Evolutionary conservation across 2,888 invertebrate genomes (phyloP).

Genomic region (Chironomus riparius): DNA sequence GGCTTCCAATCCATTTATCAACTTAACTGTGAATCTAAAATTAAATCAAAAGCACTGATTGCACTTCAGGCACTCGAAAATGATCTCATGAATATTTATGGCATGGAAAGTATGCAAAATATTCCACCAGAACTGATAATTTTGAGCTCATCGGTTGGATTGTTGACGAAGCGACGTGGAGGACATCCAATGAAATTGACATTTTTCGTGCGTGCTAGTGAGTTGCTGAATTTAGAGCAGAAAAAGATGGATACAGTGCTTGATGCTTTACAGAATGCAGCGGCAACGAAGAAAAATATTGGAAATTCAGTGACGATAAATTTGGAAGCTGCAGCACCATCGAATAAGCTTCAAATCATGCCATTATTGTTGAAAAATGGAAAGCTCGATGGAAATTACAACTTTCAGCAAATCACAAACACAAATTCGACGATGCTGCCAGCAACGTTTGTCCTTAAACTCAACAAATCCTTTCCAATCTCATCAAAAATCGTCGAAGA

Average conservation of each 20-base stretch:
- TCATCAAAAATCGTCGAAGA: constrained; percentile 62
- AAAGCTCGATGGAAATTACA: constrained; percentile 29
- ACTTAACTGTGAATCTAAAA: constrained; percentile 87
- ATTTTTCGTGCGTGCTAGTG: constrained; percentile 90
- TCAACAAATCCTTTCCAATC: constrained; percentile 79
- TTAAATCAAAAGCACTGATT: constrained; percentile 87
- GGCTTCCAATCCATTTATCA: constrained; percentile 87
- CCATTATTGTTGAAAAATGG: constrained; percentile 32
- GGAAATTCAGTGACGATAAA: constrained; percentile 85
- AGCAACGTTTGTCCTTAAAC: constrained; percentile 73
- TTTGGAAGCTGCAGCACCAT: constrained; percentile 77
- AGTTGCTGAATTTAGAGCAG: constrained; percentile 68
- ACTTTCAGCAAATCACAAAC: constrained; percentile 66
- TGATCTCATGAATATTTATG: constrained; percentile 73
- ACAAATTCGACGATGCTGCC: constrained; percentile 84
- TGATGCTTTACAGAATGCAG: constrained; percentile 55
- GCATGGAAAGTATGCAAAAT: constrained; percentile 65
- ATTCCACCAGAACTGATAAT: constrained; percentile 55
- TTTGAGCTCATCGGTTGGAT: constrained; percentile 82
- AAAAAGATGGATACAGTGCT: constrained; percentile 63
- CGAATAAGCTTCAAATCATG: constrained; percentile 50
- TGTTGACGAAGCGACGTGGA: constrained; percentile 64
- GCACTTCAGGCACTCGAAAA: constrained; percentile 86
- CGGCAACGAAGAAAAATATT: constrained; percentile 48
- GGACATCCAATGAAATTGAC: constrained; percentile 91